Evolutionary conservation across 2,888 invertebrate genomes (phyloP), one percentile per base, ranked within the genome.

Genomic region (Cheilosia vulpina): DNA sequence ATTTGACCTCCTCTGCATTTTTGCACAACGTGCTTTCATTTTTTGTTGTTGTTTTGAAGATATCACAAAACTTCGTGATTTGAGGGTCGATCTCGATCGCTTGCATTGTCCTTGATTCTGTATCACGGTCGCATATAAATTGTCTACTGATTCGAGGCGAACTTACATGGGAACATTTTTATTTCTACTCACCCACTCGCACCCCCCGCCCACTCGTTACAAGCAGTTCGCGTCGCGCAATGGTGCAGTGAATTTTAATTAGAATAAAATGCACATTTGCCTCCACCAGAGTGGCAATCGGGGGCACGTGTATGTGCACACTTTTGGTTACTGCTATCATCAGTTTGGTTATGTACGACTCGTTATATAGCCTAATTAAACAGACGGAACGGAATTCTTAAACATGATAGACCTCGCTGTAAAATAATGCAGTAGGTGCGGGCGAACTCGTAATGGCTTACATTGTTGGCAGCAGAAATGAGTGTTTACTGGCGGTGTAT

Each of bases 171-270:
- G 47, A 31, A 5, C 45, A 27, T 13, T 47, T 63, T 34, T 65
- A 15, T 24, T 34, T 41, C 47, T 1, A 17, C 17, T 50, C 17
- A 27, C 27, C 27, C 27, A 27, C 27, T 27, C 27, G 27, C 27
- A 7, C 34, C 31, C 38, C 41, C 5, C 66, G 38, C 34, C 52
- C 24, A 31, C 45, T n/a, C 45, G 15, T 43, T 7, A 21, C 24
- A 21, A 38, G 27, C 53, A 13, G 15, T 24, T 41, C 9, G n/a
- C 52, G n/a, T 34, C 66, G 31, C 11, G 13, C n/a, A 19, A 21
- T 17, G 21, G 52, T 24, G 53, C 13, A 19, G 41, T n/a, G 66
- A 66, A 66, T 53, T 66, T 66, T 66, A 66, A 66, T 66, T 66
- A 66, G 53, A 53, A 66, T 38, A 66, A 66, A 43, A 66, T 38